These are phyloP conservation scores for Lacerta bilineata DNA, from an alignment of 2,797 vertebrate species.

Conservation along the genomic window DNA sequence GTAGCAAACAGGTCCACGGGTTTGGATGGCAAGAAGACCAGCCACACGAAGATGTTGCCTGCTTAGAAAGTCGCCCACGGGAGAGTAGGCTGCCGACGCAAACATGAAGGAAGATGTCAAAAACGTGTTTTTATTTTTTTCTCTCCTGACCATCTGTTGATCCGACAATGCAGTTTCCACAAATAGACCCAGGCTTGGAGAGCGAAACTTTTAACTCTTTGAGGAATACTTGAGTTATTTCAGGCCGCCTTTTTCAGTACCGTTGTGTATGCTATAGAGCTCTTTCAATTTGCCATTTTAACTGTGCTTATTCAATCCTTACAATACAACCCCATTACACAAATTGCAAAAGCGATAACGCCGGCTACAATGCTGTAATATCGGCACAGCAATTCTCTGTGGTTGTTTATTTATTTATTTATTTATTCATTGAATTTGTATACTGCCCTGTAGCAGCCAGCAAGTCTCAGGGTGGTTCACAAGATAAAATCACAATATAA, in stretches of 20 bases:
- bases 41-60: constrained; percentile 8
- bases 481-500: too few relatives aligned
- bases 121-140: not conserved
- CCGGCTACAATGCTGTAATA: not conserved
- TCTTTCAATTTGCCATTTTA: constrained; percentile 4
- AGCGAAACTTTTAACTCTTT: constrained; percentile 22
- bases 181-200: constrained; percentile 25
- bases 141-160: constrained; percentile 41
- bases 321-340: not conserved
- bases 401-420: not conserved
- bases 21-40: not conserved
- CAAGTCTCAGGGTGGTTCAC: too few relatives aligned
- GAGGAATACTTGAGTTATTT: constrained; percentile 18
- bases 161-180: constrained; percentile 15
- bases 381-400: not conserved
- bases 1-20: not conserved
- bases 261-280: not conserved
- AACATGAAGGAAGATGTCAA: constrained; percentile 33
- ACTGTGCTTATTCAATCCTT: not conserved
- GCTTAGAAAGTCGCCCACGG: constrained; percentile 39
- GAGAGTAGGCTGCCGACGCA: constrained; percentile 20
- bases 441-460: too few relatives aligned
- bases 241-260: not conserved
- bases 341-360: not conserved
- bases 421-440: too few relatives aligned